Evolutionary conservation across 30 jellyfish, hydroid and myxozoan genomes (phyloP), one percentile per base, ranked within the genome.

Genomic region (Chironex yamaguchii): DNA sequence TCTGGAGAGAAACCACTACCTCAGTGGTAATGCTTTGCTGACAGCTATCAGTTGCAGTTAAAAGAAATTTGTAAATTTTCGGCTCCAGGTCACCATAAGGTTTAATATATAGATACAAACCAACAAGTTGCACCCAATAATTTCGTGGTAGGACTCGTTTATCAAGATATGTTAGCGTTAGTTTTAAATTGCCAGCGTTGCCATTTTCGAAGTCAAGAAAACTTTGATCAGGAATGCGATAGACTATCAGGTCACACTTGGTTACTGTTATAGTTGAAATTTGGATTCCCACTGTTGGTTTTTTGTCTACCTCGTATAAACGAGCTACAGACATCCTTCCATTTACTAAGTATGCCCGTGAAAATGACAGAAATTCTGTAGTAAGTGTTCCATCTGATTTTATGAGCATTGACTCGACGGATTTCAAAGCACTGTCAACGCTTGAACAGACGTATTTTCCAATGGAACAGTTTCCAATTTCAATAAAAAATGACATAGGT

Each of bases 131-230:
- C 6, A 92, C 20, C 98, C 98, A 92, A 30, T 73, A 36, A 9
- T 67, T 30, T 20, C 22, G 31, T 35, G 62, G 48, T 4, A 86
- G 50, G 27, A 3, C 32, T 0, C 17, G 0, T 33, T n/a, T 31
- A 22, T 28, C 51, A 29, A 48, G 28, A 54, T 83, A 83, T 0
- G 91, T 63, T 42, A 85, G 32, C 30, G 23, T 66, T 13, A 94
- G 79, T 1, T 85, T 65, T n/a, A 94, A 78, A 42, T 79, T 94
- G 52, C 96, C 63, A 11, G 97, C 89, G 29, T 27, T 66, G 26
- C 99, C 99, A 85, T 94, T 97, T 85, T 94, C 99, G 66, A 32
- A 27, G 49, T 94, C 99, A 64, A 34, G 52, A 31, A 94, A 94
- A 29, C 96, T 92, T 23, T 90, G 90, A 35, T 72, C 76, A 23